Conservation (phyloP, 2,888 invertebrate genomes). For the Agriopis marginaria region DNA sequence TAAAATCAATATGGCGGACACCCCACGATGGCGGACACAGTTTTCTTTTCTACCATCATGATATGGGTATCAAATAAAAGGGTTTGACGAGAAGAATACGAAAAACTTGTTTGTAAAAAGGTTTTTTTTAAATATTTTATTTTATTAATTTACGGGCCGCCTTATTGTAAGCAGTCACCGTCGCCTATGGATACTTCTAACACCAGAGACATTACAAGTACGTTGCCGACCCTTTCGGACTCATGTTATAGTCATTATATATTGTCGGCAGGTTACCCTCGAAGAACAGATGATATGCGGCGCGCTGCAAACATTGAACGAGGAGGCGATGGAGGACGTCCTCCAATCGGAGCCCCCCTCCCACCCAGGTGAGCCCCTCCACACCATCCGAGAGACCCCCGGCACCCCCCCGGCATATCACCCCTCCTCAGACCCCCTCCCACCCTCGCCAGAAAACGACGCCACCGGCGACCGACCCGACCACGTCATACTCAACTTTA, state of each 20-base stretch:
- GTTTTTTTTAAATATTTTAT: no score
- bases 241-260: neutral
- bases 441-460: constrained; percentile 40
- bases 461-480: constrained; percentile 43
- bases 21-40: no score
- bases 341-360: constrained; percentile 89
- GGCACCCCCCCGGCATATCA: constrained; percentile 48
- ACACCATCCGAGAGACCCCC: constrained; percentile 69
- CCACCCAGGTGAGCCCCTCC: constrained; percentile 84
- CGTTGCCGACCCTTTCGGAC: neutral
- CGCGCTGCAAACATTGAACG: constrained; percentile 95
- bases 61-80: no score
- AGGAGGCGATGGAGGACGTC: constrained; percentile 97
- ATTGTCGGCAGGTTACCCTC: constrained; percentile 91
- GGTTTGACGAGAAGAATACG: no score
- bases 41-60: no score
- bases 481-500: constrained; percentile 69
- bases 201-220: no score
- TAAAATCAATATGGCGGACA: no score
- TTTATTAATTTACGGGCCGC: no score
- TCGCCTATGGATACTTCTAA: no score
- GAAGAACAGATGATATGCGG: constrained; percentile 98
- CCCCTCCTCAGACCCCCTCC: constrained; percentile 41
- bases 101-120: no score
- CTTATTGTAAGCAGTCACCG: no score